These are phyloP conservation scores for Odontocerum albicorne DNA, from an alignment of 2,888 invertebrate species.

Conservation along the genomic window DNA sequence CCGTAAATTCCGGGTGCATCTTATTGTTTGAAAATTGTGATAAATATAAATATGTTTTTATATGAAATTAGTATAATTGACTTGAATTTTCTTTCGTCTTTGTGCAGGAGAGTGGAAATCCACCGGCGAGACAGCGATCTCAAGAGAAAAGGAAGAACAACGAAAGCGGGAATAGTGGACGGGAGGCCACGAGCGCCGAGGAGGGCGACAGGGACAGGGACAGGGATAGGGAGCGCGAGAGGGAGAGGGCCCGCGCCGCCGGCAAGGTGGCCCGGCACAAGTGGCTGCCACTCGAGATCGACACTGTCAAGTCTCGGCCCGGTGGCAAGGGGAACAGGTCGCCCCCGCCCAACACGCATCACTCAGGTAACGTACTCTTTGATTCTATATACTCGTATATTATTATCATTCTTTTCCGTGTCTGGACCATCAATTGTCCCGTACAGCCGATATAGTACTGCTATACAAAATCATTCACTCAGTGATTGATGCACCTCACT, in stretches of 20 bases:
- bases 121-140: conserved; percentile 26
- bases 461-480: no score
- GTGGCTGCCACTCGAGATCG: conserved; percentile 91
- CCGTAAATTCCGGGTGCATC: no score
- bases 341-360: conserved; percentile 13
- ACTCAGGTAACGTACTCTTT: conserved; percentile 2
- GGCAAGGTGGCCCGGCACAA: conserved; percentile 66
- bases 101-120: no score
- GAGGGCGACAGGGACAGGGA: neutral
- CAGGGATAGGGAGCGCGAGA: conserved; percentile 3
- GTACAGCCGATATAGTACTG: no score
- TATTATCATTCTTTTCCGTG: no score
- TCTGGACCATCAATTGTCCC: no score
- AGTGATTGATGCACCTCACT: no score
- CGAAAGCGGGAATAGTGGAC: conserved; percentile 4
- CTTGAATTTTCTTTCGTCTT: no score
- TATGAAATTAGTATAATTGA: no score
- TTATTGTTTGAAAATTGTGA: no score
- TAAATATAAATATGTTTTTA: no score
- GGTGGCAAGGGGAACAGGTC: conserved; percentile 8
- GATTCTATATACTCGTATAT: no score
- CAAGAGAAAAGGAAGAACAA: conserved; percentile 26
- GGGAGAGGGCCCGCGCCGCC: neutral
- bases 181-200: neutral
- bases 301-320: conserved; percentile 63